phyloP scores from a whole-genome alignment of 2,797 vertebrate species.

The Falco berigora region DNA sequence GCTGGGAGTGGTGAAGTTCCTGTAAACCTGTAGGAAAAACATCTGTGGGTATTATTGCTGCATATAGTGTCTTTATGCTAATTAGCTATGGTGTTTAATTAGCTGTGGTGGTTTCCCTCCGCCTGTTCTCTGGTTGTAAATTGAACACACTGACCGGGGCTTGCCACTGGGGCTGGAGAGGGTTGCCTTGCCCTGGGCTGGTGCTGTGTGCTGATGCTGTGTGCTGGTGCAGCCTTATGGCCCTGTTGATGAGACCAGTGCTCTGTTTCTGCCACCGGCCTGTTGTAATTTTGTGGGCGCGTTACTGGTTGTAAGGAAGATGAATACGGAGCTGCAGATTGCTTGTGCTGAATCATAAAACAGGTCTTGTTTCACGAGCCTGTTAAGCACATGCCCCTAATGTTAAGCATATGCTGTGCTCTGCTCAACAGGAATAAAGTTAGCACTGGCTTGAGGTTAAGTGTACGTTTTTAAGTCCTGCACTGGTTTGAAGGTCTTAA shows the following conservation, averaged over 20 bases:
- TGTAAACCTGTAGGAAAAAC: background rate
- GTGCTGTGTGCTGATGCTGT: background rate
- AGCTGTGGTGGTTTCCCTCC: background rate
- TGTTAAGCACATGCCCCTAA: background rate
- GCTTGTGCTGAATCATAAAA: background rate
- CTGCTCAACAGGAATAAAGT: background rate
- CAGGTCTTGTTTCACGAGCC: background rate
- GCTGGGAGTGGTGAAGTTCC: background rate
- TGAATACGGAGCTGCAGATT: background rate
- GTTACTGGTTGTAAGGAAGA: background rate
- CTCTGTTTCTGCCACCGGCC: background rate
- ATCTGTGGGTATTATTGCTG: background rate
- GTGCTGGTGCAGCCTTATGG: background rate
- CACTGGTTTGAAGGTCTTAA: background rate
- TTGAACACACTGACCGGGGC: background rate
- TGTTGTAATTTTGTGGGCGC: fast-evolving
- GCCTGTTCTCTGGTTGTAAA: background rate
- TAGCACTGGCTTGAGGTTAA: background rate
- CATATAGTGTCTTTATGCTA: background rate
- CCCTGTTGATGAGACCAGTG: background rate
- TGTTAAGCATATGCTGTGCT: background rate
- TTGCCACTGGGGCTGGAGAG: background rate
- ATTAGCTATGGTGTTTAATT: background rate
- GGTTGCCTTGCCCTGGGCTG: background rate
- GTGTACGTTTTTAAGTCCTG: background rate